Base-by-base conservation (phyloP, 1,140 invertebrate species). In the Berghia stephanieae region DNA sequence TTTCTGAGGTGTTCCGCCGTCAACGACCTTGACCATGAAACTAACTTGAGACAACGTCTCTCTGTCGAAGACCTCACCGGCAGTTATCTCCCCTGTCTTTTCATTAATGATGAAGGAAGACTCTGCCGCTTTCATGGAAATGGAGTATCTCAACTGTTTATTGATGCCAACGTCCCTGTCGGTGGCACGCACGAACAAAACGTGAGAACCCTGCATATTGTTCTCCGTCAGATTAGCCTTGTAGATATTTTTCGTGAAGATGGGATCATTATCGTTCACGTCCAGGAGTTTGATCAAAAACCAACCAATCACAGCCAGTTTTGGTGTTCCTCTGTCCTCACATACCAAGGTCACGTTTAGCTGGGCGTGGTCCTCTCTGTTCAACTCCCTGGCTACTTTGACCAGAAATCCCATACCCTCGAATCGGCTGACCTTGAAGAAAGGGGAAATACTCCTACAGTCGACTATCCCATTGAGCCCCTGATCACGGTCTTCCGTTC, bases 141-240 rank as follows among this genome's bases (percentile, higher is more conserved):
- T 93, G 0, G 95, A 96, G 90, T 98, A 99, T 89, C 95, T 96
- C 36, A 99, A 94, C 89, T 96, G 93, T 0, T 96, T 95, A 89
- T 98, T 98, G 10, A 97, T 94, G 21, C 96, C 96, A 84, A 96
- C 96, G 90, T 99, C 97, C 1, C 94, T 94, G 90, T 99, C 97
- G 40, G 94, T 95, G 0, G 97, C 97, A 69, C 94, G 94, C 63
- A 98, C 95, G 95, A 97, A 92, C 6, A 86, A 95, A 94, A 46
- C 96, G 95, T 86, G 97, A 66, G 79, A 96, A 86, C 96, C 96
- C 78, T 97, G 94, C 79, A 94, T 95, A 40, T 96, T 95, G 89
- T 98, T 97, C 90, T 99, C 97, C 1, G 95, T 93, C 21, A 98
- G 93, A 1, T 93, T 94, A 1, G 96, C 94, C 13, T 73, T 94